Evolutionary conservation across 1,140 invertebrate species (phyloP), one percentile per base, ranked within the genome.

Genomic region (Dinothrombium tinctorium): DNA sequence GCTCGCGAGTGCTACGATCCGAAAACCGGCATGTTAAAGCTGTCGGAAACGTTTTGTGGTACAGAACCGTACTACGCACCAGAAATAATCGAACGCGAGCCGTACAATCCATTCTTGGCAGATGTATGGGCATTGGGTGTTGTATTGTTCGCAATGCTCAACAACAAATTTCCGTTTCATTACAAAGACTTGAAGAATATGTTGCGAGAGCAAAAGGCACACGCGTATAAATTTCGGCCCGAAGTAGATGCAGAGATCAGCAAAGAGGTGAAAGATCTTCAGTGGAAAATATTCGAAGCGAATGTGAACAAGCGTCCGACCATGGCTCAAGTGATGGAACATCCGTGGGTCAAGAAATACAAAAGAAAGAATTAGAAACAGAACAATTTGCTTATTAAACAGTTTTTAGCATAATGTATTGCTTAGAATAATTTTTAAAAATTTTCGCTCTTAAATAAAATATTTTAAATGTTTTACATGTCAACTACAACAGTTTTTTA

Each of bases 261-360:
- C 20, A 33, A 40, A 19, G 39, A 40, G 12, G 17, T n/a, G 15
- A 40, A 78, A 58, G 68, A 65, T 11, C 67, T 81, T 11, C 71
- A 81, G 5, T 63, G 67, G 3, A 69, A 72, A 39, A 72, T 83
- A 45, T 56, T 83, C 6, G 77, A 83, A 53, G 77, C 78, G 0
- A 74, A 81, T 49, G 67, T 79, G 21, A 73, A 69, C 5, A 56
- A 71, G 20, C 66, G 79, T 33, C 57, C 74, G 26, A 74, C 71
- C 3, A 58, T 84, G 41, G 72, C 76, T 6, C 26, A 45, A 29
- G 44, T 51, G 1, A 21, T 49, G 0, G 29, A 44, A n/a, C 44
- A 48, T 32, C 32, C 45, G 2, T 52, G 50, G 50, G n/a, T 40
- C 8, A 39, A 43, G 15, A 33, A 32, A 12, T 25, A 33, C 21